Base-by-base conservation (phyloP, 2,113 vertebrate genomes). In the Pontoporia blainvillei region DNA sequence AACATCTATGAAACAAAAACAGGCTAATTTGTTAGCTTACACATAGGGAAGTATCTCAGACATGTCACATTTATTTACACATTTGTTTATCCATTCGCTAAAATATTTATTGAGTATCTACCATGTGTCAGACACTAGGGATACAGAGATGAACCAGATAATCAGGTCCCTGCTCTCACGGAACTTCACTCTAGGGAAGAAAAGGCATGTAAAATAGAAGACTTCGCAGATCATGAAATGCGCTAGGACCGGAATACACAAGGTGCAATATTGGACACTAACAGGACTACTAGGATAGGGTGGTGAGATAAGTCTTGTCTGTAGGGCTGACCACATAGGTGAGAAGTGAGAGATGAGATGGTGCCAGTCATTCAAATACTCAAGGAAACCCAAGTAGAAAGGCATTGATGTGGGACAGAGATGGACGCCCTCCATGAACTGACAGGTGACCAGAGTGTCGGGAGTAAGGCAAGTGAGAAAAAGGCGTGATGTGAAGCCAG, bases 401-500 rank as follows among this genome's bases (percentile, higher is more conserved):
- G 44, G 27, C 31, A 52, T 8, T n/a, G 71, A 86, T n/a, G 10
- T 59, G 12, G 46, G 25, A 34, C 31, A 17, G 10, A 52, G 75
- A 54, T 39, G 57, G 57, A 15, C 1, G 29, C 18, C 29, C 41
- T 64, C 36, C 41, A 12, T 12, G 36, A 31, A 17, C 34, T 21
- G 89, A 86, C n/a, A 52, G 8, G 15, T 34, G 67, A 57, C 36
- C 3, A 14, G 52, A 61, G 61, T 27, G 3, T 8, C 6, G 5
- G 2, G 15, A n/a, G 34, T 4, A 72, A 49, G 10, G 15, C 1
- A 10, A 62, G 21, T 6, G 46, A 75, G 18, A 87, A 34, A n/a
- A 4, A 0, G 12, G n/a, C n/a, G 10, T 34, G 44, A 2, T 0
- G 0, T 14, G 31, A 62, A 5, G 14, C 14, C 10, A 59, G 21